Evolutionary conservation across 2,888 invertebrate genomes (phyloP), one percentile per base, ranked within the genome.

Genomic region (Ferdinandea cuprea): DNA sequence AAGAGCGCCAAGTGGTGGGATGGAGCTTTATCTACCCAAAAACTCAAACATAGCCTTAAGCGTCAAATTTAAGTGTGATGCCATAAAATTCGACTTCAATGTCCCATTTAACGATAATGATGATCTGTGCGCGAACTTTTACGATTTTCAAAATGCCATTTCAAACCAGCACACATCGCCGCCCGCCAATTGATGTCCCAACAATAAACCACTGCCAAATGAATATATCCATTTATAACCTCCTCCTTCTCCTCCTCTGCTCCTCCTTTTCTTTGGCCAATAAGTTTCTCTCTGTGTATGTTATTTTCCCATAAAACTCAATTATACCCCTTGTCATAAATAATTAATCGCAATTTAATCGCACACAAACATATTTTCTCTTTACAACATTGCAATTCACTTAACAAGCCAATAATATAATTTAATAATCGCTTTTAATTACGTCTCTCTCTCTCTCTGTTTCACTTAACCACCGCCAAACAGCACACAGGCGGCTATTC

Each of bases 371-470:
- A 83, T 83, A 78, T 83, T 83, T 83, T 72, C 78, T 68, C 63
- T 83, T 78, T 63, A 80, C 46, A 46, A 35, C 71, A 66, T 78
- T 78, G 83, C 83, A 78, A 83, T 83, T 83, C 83, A 83, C 83
- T 83, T 78, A 83, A 83, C 83, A 83, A 77, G 72, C 83, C 83
- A 83, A 83, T 83, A 78, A 83, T 83, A 83, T 83, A 83, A 83
- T 83, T 78, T 78, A 78, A 83, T 78, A 83, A 83, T 78, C 66
- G 78, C 63, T 78, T 78, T 83, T 83, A 83, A 78, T 83, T 78
- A 83, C 68, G 30, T 35, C 35, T 35, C 77, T 35, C 30, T 54
- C 65, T 21, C 68, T 52, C 25, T 42, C 32, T 40, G 37, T 19
- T n/a, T 4, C 7, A 28, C 13, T 15, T n/a, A 44, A 59, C 17